These are phyloP conservation scores for Chloroceryle aenea DNA, from an alignment of 2,113 vertebrate species.

Conservation along the genomic window DNA sequence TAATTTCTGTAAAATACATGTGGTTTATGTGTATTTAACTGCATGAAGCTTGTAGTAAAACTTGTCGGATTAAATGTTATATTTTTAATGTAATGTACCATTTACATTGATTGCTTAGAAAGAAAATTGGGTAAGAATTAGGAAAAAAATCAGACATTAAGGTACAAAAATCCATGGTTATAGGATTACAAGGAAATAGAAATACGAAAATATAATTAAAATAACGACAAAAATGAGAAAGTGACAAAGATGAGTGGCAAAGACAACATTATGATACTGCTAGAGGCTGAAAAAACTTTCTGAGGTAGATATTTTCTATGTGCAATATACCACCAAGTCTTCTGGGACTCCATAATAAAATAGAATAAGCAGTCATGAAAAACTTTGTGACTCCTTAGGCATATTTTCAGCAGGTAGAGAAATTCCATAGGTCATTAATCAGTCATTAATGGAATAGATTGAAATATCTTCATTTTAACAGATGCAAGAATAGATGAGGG, in stretches of 20 bases:
- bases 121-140: neutral
- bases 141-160: neutral
- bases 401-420: conserved; percentile 28
- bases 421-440: conserved; percentile 54
- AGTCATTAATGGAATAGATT: conserved; percentile 33
- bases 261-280: neutral
- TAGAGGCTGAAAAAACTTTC: neutral
- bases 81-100: neutral
- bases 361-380: conserved; percentile 11
- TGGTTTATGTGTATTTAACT: neutral
- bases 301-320: neutral
- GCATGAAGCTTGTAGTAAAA: neutral
- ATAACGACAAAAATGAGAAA: neutral
- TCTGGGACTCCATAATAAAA: neutral
- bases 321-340: neutral
- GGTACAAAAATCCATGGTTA: neutral
- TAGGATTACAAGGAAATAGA: neutral
- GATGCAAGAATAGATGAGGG: conserved; percentile 39
- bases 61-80: neutral
- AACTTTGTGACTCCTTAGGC: neutral
- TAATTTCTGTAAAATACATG: neutral
- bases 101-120: neutral
- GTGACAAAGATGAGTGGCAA: neutral
- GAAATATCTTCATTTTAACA: conserved; percentile 59
- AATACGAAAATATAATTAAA: neutral